Conservation (phyloP, 2,113 vertebrate species). For the Chrysemys picta region DNA sequence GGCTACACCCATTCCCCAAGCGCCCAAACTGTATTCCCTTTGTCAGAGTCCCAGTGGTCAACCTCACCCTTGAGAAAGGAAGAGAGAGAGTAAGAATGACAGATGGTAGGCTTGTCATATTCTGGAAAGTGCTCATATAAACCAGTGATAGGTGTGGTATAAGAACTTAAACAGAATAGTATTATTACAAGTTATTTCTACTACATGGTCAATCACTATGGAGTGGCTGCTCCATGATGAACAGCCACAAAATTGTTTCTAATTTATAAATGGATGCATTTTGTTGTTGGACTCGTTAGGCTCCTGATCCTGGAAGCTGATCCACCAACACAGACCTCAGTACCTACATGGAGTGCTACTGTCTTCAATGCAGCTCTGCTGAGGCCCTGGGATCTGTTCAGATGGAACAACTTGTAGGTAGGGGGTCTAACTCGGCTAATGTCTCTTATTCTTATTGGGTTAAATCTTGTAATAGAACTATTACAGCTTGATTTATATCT, state of each 20-base stretch:
- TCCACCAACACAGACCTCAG: background rate
- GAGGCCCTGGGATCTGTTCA: background rate
- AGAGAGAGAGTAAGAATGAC: background rate
- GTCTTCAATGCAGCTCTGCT: background rate
- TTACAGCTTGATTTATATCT: background rate
- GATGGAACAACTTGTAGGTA: background rate
- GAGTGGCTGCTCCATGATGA: background rate
- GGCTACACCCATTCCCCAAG: background rate
- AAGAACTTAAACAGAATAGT: background rate
- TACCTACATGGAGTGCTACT: background rate
- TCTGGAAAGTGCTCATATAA: background rate
- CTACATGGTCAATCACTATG: background rate
- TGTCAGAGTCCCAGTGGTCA: too few relatives aligned
- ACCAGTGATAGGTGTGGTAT: background rate
- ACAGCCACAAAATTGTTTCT: background rate
- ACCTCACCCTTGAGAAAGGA: background rate
- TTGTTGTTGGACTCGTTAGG: background rate
- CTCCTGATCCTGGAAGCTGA: background rate
- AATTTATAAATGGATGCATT: background rate
- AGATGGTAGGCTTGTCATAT: background rate
- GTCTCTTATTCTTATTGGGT: background rate
- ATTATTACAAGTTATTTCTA: background rate
- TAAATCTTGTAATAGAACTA: background rate
- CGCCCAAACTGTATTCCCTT: too few relatives aligned
- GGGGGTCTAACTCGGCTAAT: background rate